Percentiles rank a stretch among this genome's conserved stretches.
Evolutionary conservation across 2,797 vertebrate genomes (phyloP).

Genomic region (Lagocephalus sceleratus): DNA sequence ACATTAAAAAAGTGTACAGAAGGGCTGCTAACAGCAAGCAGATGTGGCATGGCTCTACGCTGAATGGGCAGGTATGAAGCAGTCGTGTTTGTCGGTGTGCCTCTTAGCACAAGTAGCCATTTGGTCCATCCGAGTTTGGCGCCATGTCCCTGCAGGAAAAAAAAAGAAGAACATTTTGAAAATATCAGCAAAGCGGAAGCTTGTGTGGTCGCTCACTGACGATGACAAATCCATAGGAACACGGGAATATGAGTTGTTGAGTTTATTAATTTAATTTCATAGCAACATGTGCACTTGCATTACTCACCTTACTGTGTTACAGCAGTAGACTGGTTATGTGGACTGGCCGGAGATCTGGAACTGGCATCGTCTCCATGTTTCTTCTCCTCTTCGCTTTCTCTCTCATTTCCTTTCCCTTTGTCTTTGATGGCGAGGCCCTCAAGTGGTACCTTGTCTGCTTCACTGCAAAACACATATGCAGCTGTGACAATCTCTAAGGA

Average conservation of each 20-base stretch:
- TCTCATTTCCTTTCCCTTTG: slow-evolving; percentile 45
- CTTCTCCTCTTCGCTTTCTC: slow-evolving; percentile 41
- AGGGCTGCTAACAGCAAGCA: slow-evolving; percentile 49
- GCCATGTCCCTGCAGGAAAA: slow-evolving; percentile 56
- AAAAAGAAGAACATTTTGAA: neutral
- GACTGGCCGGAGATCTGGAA: slow-evolving; percentile 40
- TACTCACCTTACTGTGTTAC: slow-evolving; percentile 63
- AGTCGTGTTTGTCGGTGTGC: slow-evolving; percentile 7
- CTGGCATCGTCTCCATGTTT: slow-evolving; percentile 42
- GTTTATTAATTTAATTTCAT: too few species aligned
- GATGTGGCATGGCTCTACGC: slow-evolving; percentile 42
- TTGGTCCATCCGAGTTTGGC: slow-evolving; percentile 64
- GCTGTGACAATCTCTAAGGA: slow-evolving; percentile 3
- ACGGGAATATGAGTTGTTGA: too few species aligned
- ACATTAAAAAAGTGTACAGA: slow-evolving; percentile 39
- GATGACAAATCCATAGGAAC: too few species aligned
- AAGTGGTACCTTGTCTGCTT: slow-evolving; percentile 50
- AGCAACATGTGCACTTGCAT: slow-evolving; percentile 4
- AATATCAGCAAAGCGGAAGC: too few species aligned
- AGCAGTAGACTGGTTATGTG: slow-evolving; percentile 41
- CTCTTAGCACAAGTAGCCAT: slow-evolving; percentile 42
- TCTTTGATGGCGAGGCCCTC: slow-evolving; percentile 54
- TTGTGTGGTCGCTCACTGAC: too few species aligned
- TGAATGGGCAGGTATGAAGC: slow-evolving; percentile 41
- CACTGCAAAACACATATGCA: slow-evolving; percentile 44